Conservation (phyloP, 1,140 invertebrate genomes). For the Zaprionus davidi region DNA sequence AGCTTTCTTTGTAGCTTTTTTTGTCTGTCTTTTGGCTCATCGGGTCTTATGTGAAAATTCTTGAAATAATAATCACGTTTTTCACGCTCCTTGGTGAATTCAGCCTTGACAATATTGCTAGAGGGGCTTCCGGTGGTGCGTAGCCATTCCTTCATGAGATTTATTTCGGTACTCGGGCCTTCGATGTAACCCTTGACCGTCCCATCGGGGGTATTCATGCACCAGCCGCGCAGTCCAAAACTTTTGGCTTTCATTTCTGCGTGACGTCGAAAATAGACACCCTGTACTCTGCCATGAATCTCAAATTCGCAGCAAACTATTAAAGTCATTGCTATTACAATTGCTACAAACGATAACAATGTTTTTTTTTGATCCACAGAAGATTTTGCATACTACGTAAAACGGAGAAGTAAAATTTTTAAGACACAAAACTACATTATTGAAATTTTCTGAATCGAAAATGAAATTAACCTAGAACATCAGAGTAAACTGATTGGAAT, state of each 20-base stretch:
- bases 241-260: conserved; percentile 52
- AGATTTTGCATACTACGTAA: not conserved
- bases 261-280: conserved; percentile 63
- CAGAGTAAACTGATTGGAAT: not conserved
- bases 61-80: conserved; percentile 47
- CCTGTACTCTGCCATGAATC: conserved; percentile 64
- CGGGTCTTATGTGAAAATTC: conserved; percentile 60
- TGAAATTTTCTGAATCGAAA: not conserved
- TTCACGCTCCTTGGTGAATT: conserved; percentile 32
- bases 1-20: not conserved
- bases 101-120: conserved; percentile 31
- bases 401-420: not conserved
- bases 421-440: not conserved
- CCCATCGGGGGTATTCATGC: conserved; percentile 53
- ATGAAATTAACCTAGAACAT: not conserved
- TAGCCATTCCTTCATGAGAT: conserved; percentile 70
- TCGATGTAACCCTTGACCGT: conserved; percentile 68
- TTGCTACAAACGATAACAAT: not conserved
- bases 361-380: not conserved
- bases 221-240: conserved; percentile 62
- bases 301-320: conserved; percentile 60
- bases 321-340: conserved; percentile 1
- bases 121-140: conserved; percentile 61
- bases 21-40: not conserved
- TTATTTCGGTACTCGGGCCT: conserved; percentile 47